A percentile compares a stretch with the other conserved stretches of the same genome.
Conservation (phyloP, 2,113 vertebrate genomes). For the Sturnira hondurensis region DNA sequence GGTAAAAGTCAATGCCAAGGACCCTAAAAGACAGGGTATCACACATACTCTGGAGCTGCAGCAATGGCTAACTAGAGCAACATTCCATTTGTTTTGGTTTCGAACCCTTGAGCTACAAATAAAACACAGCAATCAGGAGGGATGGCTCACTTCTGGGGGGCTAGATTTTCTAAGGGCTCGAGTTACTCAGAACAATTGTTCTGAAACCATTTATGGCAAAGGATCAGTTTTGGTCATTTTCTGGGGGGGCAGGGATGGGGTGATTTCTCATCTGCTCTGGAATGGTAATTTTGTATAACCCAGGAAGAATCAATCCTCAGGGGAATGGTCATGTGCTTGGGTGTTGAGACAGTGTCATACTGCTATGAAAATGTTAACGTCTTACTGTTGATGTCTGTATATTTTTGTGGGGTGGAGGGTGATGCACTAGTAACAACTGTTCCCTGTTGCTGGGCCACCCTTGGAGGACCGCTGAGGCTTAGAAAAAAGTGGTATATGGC, state of each 20-base stretch:
- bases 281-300: not conserved
- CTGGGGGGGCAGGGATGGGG: accelerated
- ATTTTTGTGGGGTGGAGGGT: accelerated
- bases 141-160: not conserved
- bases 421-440: not conserved
- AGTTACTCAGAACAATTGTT: not conserved
- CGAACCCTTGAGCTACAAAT: not conserved
- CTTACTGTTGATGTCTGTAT: not conserved
- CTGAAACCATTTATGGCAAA: not conserved
- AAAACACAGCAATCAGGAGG: not conserved
- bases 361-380: not conserved
- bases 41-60: not conserved
- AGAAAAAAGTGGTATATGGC: not conserved
- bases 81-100: not conserved
- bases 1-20: not conserved
- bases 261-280: not conserved
- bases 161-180: not conserved
- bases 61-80: not conserved
- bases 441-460: not conserved
- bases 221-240: not conserved
- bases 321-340: not conserved
- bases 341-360: not conserved
- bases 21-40: accelerated
- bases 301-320: not conserved
- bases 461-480: not conserved